A percentile compares a stretch with the other conserved stretches of the same genome.
These are phyloP conservation scores for Dynastes grantii DNA, from an alignment of 2,888 invertebrate species.

Conservation along the genomic window DNA sequence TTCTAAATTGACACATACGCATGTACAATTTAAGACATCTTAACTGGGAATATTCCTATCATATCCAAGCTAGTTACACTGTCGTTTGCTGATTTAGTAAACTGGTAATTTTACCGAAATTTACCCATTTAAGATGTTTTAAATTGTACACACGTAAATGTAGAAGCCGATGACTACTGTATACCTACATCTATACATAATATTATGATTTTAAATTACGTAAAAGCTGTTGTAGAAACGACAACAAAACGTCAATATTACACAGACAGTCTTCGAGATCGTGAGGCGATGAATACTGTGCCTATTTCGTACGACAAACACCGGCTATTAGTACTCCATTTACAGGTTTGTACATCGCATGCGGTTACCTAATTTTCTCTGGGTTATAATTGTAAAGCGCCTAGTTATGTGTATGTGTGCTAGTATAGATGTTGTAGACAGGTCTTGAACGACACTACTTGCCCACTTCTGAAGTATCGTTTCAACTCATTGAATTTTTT, in stretches of 20 bases:
- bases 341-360: neutral
- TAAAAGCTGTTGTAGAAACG: slow-evolving; percentile 24
- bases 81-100: too few relatives aligned
- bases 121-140: too few relatives aligned
- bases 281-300: slow-evolving; percentile 7
- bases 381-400: neutral
- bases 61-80: too few relatives aligned
- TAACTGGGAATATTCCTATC: too few relatives aligned
- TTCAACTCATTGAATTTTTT: too few relatives aligned
- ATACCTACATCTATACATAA: slow-evolving; percentile 1
- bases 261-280: too few relatives aligned
- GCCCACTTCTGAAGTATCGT: too few relatives aligned
- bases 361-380: neutral
- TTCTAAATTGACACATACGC: neutral
- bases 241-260: slow-evolving; percentile 4
- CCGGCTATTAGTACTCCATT: neutral
- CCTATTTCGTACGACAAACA: slow-evolving; percentile 9
- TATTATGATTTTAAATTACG: slow-evolving; percentile 21
- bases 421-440: too few relatives aligned
- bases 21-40: neutral
- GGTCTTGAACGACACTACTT: too few relatives aligned
- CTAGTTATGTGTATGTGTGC: too few relatives aligned
- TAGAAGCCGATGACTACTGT: neutral
- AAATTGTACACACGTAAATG: too few relatives aligned
- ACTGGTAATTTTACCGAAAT: too few relatives aligned